A percentile compares a stretch with the other conserved stretches of the same genome.
Evolutionary conservation across 2,888 invertebrate species (phyloP).

Genomic region (Eilema caniola): DNA sequence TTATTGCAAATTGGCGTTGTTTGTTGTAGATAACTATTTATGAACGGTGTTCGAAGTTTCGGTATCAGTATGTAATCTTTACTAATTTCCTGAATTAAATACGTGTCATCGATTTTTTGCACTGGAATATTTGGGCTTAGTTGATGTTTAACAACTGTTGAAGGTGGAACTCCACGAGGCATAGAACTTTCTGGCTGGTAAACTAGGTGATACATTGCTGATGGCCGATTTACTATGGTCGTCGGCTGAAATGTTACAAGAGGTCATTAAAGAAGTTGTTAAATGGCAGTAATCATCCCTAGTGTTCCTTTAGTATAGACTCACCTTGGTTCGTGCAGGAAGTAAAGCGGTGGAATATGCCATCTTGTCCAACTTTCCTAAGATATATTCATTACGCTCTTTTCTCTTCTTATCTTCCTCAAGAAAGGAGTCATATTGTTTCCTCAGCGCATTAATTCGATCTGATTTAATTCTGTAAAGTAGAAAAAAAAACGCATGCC

Average conservation of each 20-base stretch:
- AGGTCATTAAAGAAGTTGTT: not conserved
- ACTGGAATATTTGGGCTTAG: constrained; percentile 42
- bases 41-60: constrained; percentile 55
- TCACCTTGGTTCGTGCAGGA: constrained; percentile 61
- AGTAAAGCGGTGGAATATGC: constrained; percentile 65
- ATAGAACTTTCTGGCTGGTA: constrained; percentile 22
- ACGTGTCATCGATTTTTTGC: constrained; percentile 55
- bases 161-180: constrained; percentile 28
- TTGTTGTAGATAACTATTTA: constrained; percentile 42
- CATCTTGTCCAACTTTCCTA: constrained; percentile 79
- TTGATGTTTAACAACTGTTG: constrained; percentile 31
- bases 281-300: not conserved
- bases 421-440: constrained; percentile 80
- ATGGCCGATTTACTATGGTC: constrained; percentile 12
- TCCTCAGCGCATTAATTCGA: constrained; percentile 72
- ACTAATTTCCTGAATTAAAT: constrained; percentile 71
- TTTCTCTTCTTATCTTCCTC: constrained; percentile 81
- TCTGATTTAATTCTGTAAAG: constrained; percentile 72
- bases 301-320: not conserved
- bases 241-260: constrained; percentile 35
- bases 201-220: constrained; percentile 21
- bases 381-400: constrained; percentile 79
- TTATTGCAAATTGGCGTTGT: constrained; percentile 25
- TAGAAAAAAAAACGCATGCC: constrained; percentile 13
- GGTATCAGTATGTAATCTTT: constrained; percentile 81